Evolutionary conservation across 2,888 invertebrate genomes (phyloP).

Genomic region (Melanophora roralis): DNA sequence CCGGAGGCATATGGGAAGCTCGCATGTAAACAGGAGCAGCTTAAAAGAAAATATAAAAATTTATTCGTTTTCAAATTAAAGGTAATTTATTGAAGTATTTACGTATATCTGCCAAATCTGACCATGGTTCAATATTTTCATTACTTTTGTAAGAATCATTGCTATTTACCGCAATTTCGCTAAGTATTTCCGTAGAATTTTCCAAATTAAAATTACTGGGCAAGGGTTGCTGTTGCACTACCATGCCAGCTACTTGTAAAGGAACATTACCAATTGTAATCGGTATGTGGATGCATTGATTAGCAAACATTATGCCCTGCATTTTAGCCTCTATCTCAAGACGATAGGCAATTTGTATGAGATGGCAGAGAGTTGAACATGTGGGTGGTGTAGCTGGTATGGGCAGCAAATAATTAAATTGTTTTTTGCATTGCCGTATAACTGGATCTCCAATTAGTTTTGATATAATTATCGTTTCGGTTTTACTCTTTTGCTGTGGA

Average conservation of each 20-base stretch:
- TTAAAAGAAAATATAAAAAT: slow-evolving; percentile 45
- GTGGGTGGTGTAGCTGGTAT: slow-evolving; percentile 74
- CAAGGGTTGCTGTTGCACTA: slow-evolving; percentile 63
- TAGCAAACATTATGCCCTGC: slow-evolving; percentile 66
- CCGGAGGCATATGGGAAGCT: slow-evolving; percentile 69
- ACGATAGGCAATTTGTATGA: slow-evolving; percentile 72
- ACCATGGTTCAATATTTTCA: slow-evolving; percentile 65
- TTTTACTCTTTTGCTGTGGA: slow-evolving; percentile 62
- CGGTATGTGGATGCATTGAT: slow-evolving; percentile 68
- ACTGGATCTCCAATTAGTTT: slow-evolving; percentile 67
- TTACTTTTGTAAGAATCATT: background rate
- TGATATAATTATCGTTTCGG: slow-evolving; percentile 68
- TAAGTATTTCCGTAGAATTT: background rate
- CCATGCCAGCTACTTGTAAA: slow-evolving; percentile 54
- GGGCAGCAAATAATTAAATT: slow-evolving; percentile 67
- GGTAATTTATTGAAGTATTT: no score
- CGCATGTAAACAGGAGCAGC: slow-evolving; percentile 74
- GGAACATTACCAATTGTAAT: slow-evolving; percentile 76
- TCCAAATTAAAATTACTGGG: background rate
- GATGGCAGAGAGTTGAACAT: slow-evolving; percentile 70
- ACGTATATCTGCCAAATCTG: slow-evolving; percentile 65
- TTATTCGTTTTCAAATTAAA: background rate
- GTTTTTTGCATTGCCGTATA: slow-evolving; percentile 65
- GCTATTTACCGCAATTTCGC: background rate
- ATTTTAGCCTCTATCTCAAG: slow-evolving; percentile 71